phyloP scores from a whole-genome alignment of 2,113 vertebrate species.

The Anolis carolinensis region DNA sequence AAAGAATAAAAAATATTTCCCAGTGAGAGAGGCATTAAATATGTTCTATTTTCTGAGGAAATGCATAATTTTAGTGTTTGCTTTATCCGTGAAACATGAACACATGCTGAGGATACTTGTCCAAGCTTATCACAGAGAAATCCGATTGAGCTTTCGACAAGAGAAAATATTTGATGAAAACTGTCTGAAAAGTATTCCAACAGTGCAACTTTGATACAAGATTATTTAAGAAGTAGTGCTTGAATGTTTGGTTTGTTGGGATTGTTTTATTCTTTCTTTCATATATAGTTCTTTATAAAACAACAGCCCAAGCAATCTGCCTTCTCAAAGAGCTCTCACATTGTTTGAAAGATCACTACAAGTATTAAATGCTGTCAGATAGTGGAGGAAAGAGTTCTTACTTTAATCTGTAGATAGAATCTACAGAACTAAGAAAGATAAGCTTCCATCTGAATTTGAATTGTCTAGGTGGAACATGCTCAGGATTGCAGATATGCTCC shows the following conservation, averaged over 20 bases:
- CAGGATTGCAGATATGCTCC: not conserved
- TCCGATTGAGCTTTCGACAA: not conserved
- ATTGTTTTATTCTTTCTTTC: not conserved
- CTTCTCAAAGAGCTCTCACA: not conserved
- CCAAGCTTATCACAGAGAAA: not conserved
- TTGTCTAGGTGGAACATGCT: not conserved
- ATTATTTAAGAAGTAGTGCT: not conserved
- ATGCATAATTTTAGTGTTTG: not conserved
- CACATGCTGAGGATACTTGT: slow-evolving; percentile 1
- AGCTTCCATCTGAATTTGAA: not conserved
- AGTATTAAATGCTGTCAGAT: not conserved
- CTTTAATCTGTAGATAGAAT: too few relatives aligned
- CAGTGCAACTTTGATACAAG: not conserved
- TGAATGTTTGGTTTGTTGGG: not conserved
- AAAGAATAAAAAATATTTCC: not conserved
- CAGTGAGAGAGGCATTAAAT: not conserved
- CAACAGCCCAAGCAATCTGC: not conserved
- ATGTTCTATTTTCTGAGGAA: not conserved
- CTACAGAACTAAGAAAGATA: not conserved
- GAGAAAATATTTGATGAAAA: not conserved
- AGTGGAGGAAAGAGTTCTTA: too few relatives aligned
- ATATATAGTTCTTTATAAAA: not conserved
- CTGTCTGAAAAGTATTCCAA: not conserved
- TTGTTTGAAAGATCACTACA: not conserved
- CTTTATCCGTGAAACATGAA: not conserved